Evolutionary conservation across 2,888 invertebrate species (phyloP), one percentile per base, ranked within the genome.

Genomic region (Lottia gigantea): DNA sequence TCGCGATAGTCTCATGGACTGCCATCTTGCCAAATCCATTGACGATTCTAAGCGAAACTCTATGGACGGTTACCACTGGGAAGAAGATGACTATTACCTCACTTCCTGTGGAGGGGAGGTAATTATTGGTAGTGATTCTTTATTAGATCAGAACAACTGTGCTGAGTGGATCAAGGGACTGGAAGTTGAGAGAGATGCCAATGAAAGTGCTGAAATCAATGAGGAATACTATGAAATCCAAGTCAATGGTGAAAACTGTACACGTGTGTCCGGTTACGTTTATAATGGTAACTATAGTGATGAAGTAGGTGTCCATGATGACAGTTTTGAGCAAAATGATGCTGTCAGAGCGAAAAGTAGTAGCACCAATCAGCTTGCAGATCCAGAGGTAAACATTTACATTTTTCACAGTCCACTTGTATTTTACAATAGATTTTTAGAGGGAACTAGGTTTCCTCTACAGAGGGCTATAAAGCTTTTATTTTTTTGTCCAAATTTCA

Each of bases 31-130:
- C 3, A 14, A 67, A 46, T 25, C 16, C 23, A 16, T 26, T 15
- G 25, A 15, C 63, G 15, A 23, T 45, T 31, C 70, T n/a, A n/a
- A 62, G 25, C 26, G 68, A 16, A 77, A 78, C 40, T 80, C 77
- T 46, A 75, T 81, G 23, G 84, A 85, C 64, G 85, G 84, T 1
- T 85, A 84, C 64, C 83, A 84, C 31, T 85, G 85, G 85, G 80
- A 80, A 16, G 83, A 84, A 62, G 85, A 85, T 71, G 85, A 85
- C 68, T 83, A 84, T 70, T 83, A 80, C 68, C 71, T 83, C 61
- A 80, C 83, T 4, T 83, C 85, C 0, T 82, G 80, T 70, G 80
- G 81, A 62, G 85, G 84, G 15, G 83, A 83, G 71, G 74, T 83
- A 16, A 81, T 83, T 62, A 80, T 82, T 25, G 81, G 80, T n/a